phyloP scores from a whole-genome alignment of 2,888 invertebrate genomes.

The Mesodorylaimus sp. region DNA sequence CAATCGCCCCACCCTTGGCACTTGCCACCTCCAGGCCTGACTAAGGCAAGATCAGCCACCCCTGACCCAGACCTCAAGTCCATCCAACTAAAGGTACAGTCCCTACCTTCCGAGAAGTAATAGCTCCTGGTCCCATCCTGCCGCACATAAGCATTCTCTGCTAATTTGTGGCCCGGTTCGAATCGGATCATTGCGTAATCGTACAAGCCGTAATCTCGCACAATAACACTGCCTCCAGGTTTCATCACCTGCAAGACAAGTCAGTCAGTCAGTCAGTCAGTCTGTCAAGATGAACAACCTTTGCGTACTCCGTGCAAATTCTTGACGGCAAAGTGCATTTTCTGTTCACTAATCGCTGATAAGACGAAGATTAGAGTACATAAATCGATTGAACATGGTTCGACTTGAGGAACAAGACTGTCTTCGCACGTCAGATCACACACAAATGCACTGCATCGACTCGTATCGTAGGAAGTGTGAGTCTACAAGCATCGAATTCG shows the following conservation, averaged over 20 bases:
- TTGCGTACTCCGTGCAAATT: constrained; percentile 44
- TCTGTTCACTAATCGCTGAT: constrained; percentile 74
- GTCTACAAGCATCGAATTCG: too few species aligned
- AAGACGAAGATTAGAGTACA: constrained; percentile 80
- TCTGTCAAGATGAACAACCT: too few species aligned
- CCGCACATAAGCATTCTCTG: constrained; percentile 71
- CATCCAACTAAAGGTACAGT: too few species aligned
- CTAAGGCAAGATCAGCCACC: too few species aligned
- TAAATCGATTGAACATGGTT: constrained; percentile 45
- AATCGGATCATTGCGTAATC: constrained; percentile 92
- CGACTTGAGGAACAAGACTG: constrained; percentile 40
- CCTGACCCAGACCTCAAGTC: too few species aligned
- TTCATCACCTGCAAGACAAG: constrained; percentile 27
- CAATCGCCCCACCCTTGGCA: too few species aligned
- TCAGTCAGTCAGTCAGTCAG: too few species aligned
- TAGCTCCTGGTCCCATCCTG: constrained; percentile 78
- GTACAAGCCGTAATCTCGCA: constrained; percentile 80
- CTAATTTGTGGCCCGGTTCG: constrained; percentile 70
- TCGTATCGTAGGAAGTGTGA: constrained; percentile 40
- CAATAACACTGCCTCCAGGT: constrained; percentile 58
- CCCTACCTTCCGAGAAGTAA: constrained; percentile 36
- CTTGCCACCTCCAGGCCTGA: too few species aligned
- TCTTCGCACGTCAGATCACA: constrained; percentile 58
- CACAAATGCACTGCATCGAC: constrained; percentile 55
- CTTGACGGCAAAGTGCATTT: constrained; percentile 43